Base-by-base conservation (phyloP, 2,888 invertebrate species). In the Dolichomitus sp. region DNA sequence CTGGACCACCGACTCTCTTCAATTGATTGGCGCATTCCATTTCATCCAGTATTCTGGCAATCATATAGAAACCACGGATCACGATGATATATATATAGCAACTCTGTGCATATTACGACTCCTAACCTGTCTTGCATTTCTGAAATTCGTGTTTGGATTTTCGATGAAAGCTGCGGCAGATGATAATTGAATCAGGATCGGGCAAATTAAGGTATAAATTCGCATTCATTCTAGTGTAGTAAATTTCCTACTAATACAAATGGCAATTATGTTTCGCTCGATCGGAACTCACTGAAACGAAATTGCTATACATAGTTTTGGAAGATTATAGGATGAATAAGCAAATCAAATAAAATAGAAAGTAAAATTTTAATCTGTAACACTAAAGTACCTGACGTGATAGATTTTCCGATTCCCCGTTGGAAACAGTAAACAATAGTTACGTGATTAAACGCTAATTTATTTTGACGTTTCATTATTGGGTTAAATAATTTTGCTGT, bases 1-100 rank as follows among this genome's bases (percentile, higher is more conserved):
- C 52, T 50, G 59, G 72, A 59, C 59, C 48, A 61, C 48, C 48
- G 61, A 73, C 61, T 50, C 73, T 73, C 50, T 48, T 73, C 48
- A 61, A 61, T 37, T 23, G 45, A 45, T 57, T 57, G 57, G 2
- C 42, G 54, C 54, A 17, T 59, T 57, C 27, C 19, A 23, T 63
- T 78, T 52, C 70, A 40, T 19, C 40, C 75, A 17, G 61, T 33
- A 19, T 37, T 50, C 48, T 17, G 9, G 33, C 7, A 50, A 73
- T 33, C 23, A 17, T n/a, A 9, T 48, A 48, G 73, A 50, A 73
- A 61, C 61, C 52, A 12, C 14, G 48, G 12, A 48, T 48, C 73
- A 6, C 27, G 45, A 40, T 40, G 6, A 40, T 9, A 12, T 40
- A 0, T 3, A 40, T 40, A 0, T 3, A 40, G 11, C 12, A 40